Base-by-base conservation (phyloP, 2,797 vertebrate genomes). In the Leptodactylus fallax region DNA sequence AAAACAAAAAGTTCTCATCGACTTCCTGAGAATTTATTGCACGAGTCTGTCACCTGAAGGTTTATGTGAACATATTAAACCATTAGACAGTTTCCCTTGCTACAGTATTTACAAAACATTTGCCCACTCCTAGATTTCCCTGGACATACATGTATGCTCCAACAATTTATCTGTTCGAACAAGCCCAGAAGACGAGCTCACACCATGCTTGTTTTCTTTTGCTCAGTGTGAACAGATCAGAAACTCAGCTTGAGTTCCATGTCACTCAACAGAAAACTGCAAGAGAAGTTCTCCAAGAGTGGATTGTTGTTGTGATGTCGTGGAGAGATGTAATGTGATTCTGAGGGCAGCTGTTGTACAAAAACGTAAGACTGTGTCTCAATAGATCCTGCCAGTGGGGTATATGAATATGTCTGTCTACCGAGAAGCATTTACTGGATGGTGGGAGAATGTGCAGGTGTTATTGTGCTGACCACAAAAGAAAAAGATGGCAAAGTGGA, bases 141-240 rank as follows among this genome's bases (percentile, higher is more conserved):
- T 77, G 49, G 47, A 77, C 47, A 53, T 77, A 11, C 36, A 36
- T 36, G 36, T 36, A 36, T 14, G 47, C 49, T 45, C 60, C 16
- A 79, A 36, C 55, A 11, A 45, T 58, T 23, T 79, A 56, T 79
- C 14, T 58, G 27, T 36, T 19, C 21, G 16, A 19, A 58, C 78
- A 60, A 60, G 55, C 56, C 78, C 56, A 36, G 21, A 11, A 61
- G 58, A 47, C 27, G 19, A 21, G 25, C 27, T 13, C 14, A n/a
- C 19, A 12, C 79, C 58, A 21, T 8, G 56, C 58, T 47, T 61
- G 56, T 80, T 61, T 60, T 80, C 55, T 61, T 60, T 94, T 78
- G 89, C 78, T 60, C 27, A 21, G 56, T 80, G 78, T 36, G 78
- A 80, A 58, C 25, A 21, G 78, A 60, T 80, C 55, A 60, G 78